These are phyloP conservation scores for Diachrysia chrysitis DNA, from an alignment of 2,888 invertebrate species.

Conservation along the genomic window DNA sequence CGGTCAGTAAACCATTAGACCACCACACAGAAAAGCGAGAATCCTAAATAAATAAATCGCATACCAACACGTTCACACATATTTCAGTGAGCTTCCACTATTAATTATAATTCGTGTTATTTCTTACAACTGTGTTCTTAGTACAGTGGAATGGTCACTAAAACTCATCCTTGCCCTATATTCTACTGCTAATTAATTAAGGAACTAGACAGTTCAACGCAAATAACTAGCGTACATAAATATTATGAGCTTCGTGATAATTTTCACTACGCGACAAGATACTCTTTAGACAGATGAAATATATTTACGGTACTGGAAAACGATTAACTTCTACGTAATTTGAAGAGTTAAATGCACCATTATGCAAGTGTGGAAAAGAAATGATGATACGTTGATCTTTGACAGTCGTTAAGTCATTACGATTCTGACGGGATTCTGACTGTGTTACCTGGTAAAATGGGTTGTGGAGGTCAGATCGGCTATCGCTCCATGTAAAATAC, in stretches of 20 bases:
- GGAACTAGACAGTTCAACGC: constrained; percentile 62
- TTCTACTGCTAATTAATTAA: constrained; percentile 69
- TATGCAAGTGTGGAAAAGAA: too few relatives aligned
- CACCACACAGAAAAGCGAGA: not conserved
- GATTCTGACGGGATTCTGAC: too few relatives aligned
- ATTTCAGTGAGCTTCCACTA: not conserved
- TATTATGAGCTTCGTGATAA: constrained; percentile 50
- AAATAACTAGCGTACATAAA: constrained; percentile 61
- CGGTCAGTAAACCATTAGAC: not conserved
- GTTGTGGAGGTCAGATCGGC: too few relatives aligned
- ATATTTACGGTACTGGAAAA: too few relatives aligned
- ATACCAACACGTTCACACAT: not conserved
- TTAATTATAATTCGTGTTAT: constrained; percentile 33
- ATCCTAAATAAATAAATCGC: not conserved
- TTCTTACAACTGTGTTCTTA: constrained; percentile 33
- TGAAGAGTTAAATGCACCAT: too few relatives aligned
- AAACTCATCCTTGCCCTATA: constrained; percentile 64
- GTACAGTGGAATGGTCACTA: constrained; percentile 46
- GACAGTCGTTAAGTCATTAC: too few relatives aligned
- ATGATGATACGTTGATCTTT: too few relatives aligned
- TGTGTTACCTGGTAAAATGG: too few relatives aligned
- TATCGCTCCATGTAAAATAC: too few relatives aligned
- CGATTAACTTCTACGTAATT: too few relatives aligned
- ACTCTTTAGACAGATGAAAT: too few relatives aligned
- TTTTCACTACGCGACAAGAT: constrained; percentile 7